Conservation (phyloP, 2,113 vertebrate species). For the Clinocottus analis region DNA sequence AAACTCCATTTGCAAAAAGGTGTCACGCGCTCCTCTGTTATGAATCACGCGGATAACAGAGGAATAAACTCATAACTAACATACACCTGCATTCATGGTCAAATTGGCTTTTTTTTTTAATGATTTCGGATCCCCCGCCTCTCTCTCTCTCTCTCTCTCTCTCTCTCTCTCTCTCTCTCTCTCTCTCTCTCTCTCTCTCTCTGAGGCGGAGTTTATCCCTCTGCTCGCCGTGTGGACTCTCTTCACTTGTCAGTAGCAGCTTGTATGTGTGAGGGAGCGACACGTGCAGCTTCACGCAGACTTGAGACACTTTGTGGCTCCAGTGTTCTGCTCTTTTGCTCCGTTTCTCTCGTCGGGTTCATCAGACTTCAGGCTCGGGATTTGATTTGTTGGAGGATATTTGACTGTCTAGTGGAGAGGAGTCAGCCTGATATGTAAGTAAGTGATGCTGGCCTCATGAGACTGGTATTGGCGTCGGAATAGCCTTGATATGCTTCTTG, state of each 20-base stretch:
- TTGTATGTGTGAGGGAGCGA: slow-evolving; percentile 48
- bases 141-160: slow-evolving; percentile 3
- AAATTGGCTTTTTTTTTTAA: slow-evolving; percentile 50
- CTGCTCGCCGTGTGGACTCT: slow-evolving; percentile 62
- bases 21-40: slow-evolving; percentile 16
- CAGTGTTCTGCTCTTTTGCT: not conserved
- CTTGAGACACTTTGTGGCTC: slow-evolving; percentile 6
- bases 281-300: slow-evolving; percentile 17
- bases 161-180: slow-evolving; percentile 5
- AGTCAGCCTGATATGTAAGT: slow-evolving; percentile 67
- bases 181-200: slow-evolving; percentile 36
- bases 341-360: slow-evolving; percentile 1
- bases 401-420: slow-evolving; percentile 52
- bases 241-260: slow-evolving; percentile 76
- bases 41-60: slow-evolving; percentile 35
- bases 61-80: slow-evolving; percentile 44
- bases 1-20: not conserved
- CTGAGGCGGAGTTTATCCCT: slow-evolving; percentile 75
- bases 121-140: slow-evolving; percentile 65
- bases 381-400: slow-evolving; percentile 42
- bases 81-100: slow-evolving; percentile 51
- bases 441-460: slow-evolving; percentile 59
- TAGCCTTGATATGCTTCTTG: not conserved
- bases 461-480: not conserved
- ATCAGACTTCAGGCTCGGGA: not conserved